phyloP scores from a whole-genome alignment of 2,113 vertebrate genomes.

The Heloderma charlesbogerti region DNA sequence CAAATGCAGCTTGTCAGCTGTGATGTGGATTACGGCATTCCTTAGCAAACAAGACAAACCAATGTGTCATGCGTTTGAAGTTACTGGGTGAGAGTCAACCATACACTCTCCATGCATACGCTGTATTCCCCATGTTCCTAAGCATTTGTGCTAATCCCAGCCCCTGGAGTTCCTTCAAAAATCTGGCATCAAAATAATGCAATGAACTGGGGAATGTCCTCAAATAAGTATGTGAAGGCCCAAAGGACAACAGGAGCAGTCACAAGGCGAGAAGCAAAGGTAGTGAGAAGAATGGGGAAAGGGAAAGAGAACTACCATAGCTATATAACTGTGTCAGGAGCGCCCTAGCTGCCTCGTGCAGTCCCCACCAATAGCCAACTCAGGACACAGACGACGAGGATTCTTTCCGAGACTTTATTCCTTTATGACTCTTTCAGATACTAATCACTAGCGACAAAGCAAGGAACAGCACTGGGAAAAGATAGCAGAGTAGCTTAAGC shows the following conservation, averaged over 20 bases:
- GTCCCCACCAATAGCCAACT: too few species aligned
- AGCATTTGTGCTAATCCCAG: neutral
- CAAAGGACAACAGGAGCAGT: neutral
- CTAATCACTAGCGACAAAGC: too few species aligned
- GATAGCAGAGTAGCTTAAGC: too few species aligned
- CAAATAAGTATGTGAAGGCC: neutral
- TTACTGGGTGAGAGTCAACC: rapidly evolving
- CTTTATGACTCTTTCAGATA: too few species aligned
- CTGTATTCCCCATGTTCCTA: neutral
- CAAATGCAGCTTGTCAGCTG: neutral
- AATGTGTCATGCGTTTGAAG: neutral
- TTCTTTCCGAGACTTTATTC: too few species aligned
- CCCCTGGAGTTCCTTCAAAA: neutral
- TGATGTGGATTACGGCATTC: neutral
- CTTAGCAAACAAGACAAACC: neutral
- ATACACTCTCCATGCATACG: rapidly evolving
- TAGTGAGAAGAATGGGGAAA: neutral
- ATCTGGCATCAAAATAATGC: neutral
- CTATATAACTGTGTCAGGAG: neutral
- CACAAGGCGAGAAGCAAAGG: neutral
- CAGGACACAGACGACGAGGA: too few species aligned
- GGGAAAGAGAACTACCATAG: neutral
- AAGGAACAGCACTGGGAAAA: too few species aligned
- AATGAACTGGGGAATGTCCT: rapidly evolving
- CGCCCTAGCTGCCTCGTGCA: too few species aligned